These are phyloP conservation scores for Loxodonta africana DNA, from an alignment of 2,113 vertebrate genomes.

Conservation along the genomic window DNA sequence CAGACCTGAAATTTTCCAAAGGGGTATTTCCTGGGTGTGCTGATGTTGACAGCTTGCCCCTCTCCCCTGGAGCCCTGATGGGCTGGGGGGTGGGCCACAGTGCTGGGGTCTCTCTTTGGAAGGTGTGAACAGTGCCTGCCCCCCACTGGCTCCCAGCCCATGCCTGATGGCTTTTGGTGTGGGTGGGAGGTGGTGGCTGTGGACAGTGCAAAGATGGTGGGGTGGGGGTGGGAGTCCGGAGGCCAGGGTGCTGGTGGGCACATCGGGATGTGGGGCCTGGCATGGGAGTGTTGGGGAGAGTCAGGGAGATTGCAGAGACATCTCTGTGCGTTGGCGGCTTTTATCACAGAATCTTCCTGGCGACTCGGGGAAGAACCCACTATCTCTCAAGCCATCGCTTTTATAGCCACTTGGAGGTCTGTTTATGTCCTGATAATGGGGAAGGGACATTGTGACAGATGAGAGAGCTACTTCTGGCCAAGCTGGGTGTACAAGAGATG, in stretches of 20 bases:
- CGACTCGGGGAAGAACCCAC: neutral
- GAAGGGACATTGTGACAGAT: neutral
- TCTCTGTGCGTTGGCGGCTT: neutral
- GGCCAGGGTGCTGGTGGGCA: neutral
- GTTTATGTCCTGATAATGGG: neutral
- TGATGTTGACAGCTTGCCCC: fast-evolving
- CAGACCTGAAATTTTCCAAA: neutral
- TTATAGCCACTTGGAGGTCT: neutral
- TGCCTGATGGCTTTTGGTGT: no score
- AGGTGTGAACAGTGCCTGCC: no score
- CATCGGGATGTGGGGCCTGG: neutral
- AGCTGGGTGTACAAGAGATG: neutral
- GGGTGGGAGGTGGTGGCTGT: fast-evolving
- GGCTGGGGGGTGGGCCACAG: fast-evolving
- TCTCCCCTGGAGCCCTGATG: neutral
- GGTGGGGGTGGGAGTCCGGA: neutral
- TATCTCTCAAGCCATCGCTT: neutral
- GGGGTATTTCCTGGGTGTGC: fast-evolving
- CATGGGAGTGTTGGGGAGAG: neutral
- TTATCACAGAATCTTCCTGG: fast-evolving
- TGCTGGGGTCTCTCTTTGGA: neutral
- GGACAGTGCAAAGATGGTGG: neutral
- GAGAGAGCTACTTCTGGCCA: slow-evolving; percentile 63
- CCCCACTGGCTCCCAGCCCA: fast-evolving
- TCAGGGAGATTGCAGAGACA: neutral